A percentile compares a stretch with the other conserved stretches of the same genome.
Evolutionary conservation across 1,140 invertebrate species (phyloP).

Genomic region (Anadara kagoshimensis): DNA sequence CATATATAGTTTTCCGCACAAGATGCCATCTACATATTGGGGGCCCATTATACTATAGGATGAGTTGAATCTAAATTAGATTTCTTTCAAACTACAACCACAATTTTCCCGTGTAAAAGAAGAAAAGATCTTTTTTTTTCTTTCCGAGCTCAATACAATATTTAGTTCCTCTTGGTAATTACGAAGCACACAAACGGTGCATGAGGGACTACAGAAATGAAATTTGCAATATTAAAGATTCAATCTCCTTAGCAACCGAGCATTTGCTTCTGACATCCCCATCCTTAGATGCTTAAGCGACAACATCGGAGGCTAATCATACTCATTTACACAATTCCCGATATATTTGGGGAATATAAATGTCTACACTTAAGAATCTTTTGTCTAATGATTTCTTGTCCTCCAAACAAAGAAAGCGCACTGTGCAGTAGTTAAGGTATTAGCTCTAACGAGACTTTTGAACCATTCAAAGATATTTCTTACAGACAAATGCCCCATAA

Average conservation of each 20-base stretch:
- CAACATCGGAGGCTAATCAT: slow-evolving; percentile 36
- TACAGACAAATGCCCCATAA: too few relatives aligned
- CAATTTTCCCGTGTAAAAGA: slow-evolving; percentile 32
- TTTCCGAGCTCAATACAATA: slow-evolving; percentile 35
- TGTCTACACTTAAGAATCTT: too few relatives aligned
- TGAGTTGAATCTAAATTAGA: slow-evolving; percentile 31
- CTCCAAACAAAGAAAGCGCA: neutral
- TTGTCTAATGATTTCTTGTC: neutral
- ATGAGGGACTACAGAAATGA: slow-evolving; percentile 42
- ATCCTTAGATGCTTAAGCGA: slow-evolving; percentile 23
- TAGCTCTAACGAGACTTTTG: too few relatives aligned
- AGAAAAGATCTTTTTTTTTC: slow-evolving; percentile 25
- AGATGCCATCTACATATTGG: slow-evolving; percentile 33
- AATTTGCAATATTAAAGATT: slow-evolving; percentile 48
- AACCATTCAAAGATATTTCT: too few relatives aligned
- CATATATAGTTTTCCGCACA: slow-evolving; percentile 9
- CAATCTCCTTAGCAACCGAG: slow-evolving; percentile 39
- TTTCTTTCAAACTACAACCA: slow-evolving; percentile 26
- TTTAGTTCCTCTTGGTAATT: slow-evolving; percentile 38
- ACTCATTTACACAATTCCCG: slow-evolving; percentile 41
- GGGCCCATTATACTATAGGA: slow-evolving; percentile 27
- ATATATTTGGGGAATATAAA: slow-evolving; percentile 18
- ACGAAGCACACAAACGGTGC: slow-evolving; percentile 37
- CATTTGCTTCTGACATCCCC: slow-evolving; percentile 39
- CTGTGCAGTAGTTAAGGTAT: neutral